Evolutionary conservation across 2,113 vertebrate species (phyloP), one percentile per base, ranked within the genome.

Genomic region (Stercorarius parasiticus): DNA sequence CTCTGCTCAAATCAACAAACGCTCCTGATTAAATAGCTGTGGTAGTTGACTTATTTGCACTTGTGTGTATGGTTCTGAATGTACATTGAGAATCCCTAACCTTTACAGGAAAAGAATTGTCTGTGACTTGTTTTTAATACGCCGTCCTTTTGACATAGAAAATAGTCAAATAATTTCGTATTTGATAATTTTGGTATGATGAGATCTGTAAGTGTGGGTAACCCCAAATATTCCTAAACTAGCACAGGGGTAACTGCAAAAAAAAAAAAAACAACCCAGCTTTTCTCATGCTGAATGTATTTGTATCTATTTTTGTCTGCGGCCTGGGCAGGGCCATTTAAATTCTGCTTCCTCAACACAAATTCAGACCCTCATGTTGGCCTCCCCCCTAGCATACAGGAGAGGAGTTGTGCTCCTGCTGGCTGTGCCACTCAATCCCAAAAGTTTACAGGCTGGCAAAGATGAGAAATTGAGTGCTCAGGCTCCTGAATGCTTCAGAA

Each of bases 1-100:
- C 98, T 98, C 98, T 97, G 97, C 98, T 98, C 98, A 98, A 98
- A 98, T 98, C 98, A 98, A 98, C 98, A 98, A 98, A 98, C 96
- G 97, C 97, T 98, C 96, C 98, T 98, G 98, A 98, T 99, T 99
- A 98, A 98, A 98, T 98, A 98, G 98, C 98, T 94, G 97, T 97
- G 97, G 98, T 98, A 95, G 98, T 97, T 97, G 97, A 98, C 98
- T 98, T 98, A 98, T 98, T 97, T 97, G 97, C 98, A 97, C 97
- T 95, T 97, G 77, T 83, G 97, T 95, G 97, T 96, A 84, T 98
- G 98, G 98, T 95, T 97, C 96, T 95, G 98, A 98, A 98, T 98
- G 97, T 98, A 97, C 98, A 98, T 96, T 69, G 95, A 98, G 97
- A 97, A 83, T 97, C 97, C 77, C 96, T 97, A 93, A 94, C 96